These are phyloP conservation scores for Drosophila ohnishii DNA, from an alignment of 1,140 invertebrate species.

Conservation along the genomic window DNA sequence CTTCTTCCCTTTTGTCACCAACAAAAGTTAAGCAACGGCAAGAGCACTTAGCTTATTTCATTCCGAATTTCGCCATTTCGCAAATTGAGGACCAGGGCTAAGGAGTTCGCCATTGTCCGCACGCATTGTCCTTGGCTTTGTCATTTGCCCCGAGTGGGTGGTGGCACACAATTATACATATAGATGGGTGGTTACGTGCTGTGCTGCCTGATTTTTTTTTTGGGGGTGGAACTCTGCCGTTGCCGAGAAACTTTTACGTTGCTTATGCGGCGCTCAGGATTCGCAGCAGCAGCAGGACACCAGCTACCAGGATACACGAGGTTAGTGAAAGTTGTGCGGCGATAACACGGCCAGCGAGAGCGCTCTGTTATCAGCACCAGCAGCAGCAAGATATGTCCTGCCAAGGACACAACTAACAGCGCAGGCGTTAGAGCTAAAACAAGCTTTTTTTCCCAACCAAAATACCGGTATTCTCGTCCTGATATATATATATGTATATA, in stretches of 20 bases:
- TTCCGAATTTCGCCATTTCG: conserved; percentile 7
- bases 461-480: conserved; percentile 9
- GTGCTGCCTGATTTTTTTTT: neutral
- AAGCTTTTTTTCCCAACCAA: conserved; percentile 16
- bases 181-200: conserved; percentile 15
- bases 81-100: conserved; percentile 24
- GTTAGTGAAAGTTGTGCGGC: conserved; percentile 43
- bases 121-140: conserved; percentile 45
- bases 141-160: conserved; percentile 11
- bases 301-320: conserved; percentile 4
- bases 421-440: conserved; percentile 40
- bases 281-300: conserved; percentile 14
- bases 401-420: conserved; percentile 55
- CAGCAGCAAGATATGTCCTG: conserved; percentile 49
- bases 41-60: conserved; percentile 30
- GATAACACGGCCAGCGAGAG: conserved; percentile 35
- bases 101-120: conserved; percentile 37
- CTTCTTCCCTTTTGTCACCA: neutral
- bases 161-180: neutral
- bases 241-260: conserved; percentile 41
- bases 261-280: conserved; percentile 50
- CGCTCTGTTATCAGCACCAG: conserved; percentile 22
- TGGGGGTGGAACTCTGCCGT: conserved; percentile 12
- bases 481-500: neutral
- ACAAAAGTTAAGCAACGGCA: conserved; percentile 10